Conservation (phyloP, 2,888 invertebrate genomes). For the Candidula unifasciata region DNA sequence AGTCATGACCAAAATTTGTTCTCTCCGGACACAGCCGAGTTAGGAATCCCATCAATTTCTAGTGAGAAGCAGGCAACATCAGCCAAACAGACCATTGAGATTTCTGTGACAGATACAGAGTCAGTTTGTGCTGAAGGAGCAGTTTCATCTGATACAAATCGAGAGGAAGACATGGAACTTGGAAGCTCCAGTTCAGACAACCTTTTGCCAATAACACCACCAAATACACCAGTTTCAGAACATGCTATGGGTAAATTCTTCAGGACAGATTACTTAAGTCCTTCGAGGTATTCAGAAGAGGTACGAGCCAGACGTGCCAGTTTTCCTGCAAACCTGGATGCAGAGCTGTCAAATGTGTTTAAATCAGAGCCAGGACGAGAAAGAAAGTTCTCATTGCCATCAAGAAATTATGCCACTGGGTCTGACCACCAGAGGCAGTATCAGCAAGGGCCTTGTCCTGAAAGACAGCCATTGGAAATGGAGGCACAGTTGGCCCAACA, state of each 20-base stretch:
- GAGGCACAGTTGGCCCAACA: too few relatives aligned
- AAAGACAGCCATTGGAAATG: neutral
- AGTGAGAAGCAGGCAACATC: too few relatives aligned
- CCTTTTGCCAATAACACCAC: conserved; percentile 3
- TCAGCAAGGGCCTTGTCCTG: neutral
- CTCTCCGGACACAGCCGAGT: too few relatives aligned
- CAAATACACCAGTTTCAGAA: conserved; percentile 3
- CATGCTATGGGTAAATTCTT: neutral
- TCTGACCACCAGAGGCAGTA: neutral
- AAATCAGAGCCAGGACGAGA: conserved; percentile 9
- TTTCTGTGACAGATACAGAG: too few relatives aligned
- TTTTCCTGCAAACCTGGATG: conserved; percentile 19
- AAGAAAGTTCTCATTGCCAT: conserved; percentile 12
- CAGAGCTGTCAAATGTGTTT: conserved; percentile 18
- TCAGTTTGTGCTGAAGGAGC: neutral
- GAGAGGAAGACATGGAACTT: neutral
- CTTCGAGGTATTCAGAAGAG: neutral
- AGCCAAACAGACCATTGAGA: too few relatives aligned
- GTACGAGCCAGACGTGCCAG: conserved; percentile 1
- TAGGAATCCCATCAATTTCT: too few relatives aligned
- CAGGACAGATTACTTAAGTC: neutral
- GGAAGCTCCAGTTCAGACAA: neutral
- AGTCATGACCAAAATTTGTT: too few relatives aligned
- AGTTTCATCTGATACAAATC: neutral
- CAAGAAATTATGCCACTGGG: neutral